A percentile compares a stretch with the other conserved stretches of the same genome.
Evolutionary conservation across 2,113 vertebrate genomes (phyloP).

Genomic region (Apistogramma diplotaenia): DNA sequence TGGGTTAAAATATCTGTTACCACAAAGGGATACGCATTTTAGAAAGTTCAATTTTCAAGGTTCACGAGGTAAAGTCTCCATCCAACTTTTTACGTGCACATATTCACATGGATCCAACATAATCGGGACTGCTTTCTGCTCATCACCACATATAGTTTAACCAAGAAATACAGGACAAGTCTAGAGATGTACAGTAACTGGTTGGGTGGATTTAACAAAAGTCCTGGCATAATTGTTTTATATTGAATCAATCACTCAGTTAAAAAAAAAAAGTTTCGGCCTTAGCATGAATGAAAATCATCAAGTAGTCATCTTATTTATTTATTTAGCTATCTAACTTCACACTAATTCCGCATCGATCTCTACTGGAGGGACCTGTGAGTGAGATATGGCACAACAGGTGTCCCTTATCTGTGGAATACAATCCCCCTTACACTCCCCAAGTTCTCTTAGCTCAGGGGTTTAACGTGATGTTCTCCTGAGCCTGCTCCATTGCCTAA

Average conservation of each 20-base stretch:
- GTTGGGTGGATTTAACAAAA: not conserved
- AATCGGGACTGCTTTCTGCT: not conserved
- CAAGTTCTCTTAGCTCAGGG: not conserved
- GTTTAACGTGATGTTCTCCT: not conserved
- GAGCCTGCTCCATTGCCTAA: not conserved
- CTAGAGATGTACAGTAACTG: not conserved
- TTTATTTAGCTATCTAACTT: not conserved
- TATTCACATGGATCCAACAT: not conserved
- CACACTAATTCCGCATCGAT: not conserved
- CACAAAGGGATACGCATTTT: no score
- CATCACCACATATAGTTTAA: not conserved
- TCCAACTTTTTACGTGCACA: not conserved
- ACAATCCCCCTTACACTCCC: not conserved
- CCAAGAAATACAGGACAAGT: not conserved
- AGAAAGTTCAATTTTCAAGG: not conserved
- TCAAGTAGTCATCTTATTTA: not conserved
- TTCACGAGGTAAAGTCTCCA: no score
- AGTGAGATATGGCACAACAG: conserved; percentile 3
- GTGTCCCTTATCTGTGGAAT: conserved; percentile 25
- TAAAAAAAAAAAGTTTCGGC: not conserved
- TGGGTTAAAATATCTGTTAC: not conserved
- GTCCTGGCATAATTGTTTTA: not conserved
- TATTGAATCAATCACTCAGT: not conserved
- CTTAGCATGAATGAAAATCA: not conserved
- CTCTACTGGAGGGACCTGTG: not conserved